phyloP scores from a whole-genome alignment of 2,113 vertebrate species.

The Pseudorhombus dupliciocellatus region DNA sequence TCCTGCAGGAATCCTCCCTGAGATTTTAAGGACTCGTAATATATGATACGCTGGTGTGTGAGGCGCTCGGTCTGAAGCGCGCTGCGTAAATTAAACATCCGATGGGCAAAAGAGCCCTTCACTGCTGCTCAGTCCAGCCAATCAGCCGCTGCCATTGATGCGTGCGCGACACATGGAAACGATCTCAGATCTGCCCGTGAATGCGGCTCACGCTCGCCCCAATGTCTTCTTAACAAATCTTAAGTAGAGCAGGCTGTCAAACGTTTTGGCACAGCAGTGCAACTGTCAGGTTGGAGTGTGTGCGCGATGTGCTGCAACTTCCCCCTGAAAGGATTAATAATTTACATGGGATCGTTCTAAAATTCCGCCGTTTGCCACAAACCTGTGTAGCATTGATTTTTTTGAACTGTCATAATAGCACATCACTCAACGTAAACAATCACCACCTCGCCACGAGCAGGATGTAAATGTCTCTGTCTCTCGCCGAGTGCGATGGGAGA shows the following conservation, averaged over 20 bases:
- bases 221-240: conserved; percentile 66
- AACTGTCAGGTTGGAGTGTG: conserved; percentile 70
- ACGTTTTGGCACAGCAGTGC: conserved; percentile 70
- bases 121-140: conserved; percentile 54
- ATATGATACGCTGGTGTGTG: conserved; percentile 22
- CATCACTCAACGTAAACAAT: conserved; percentile 79
- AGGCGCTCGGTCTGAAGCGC: conserved; percentile 7
- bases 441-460: conserved; percentile 56
- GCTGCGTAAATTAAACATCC: conserved; percentile 56
- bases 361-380: conserved; percentile 72
- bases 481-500: conserved; percentile 50
- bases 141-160: conserved; percentile 41
- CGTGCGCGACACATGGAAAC: conserved; percentile 27
- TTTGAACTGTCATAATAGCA: conserved; percentile 79
- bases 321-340: conserved; percentile 74
- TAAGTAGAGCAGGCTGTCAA: conserved; percentile 74
- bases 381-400: conserved; percentile 73
- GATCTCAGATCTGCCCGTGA: conserved; percentile 65
- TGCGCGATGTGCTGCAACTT: conserved; percentile 58
- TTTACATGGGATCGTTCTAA: conserved; percentile 71
- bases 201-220: conserved; percentile 53
- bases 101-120: conserved; percentile 22
- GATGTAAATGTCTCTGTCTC: conserved; percentile 75
- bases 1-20: conserved; percentile 49
- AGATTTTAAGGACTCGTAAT: conserved; percentile 43